These are phyloP conservation scores for Diarsia brunnea DNA, from an alignment of 2,888 invertebrate species.

Conservation along the genomic window DNA sequence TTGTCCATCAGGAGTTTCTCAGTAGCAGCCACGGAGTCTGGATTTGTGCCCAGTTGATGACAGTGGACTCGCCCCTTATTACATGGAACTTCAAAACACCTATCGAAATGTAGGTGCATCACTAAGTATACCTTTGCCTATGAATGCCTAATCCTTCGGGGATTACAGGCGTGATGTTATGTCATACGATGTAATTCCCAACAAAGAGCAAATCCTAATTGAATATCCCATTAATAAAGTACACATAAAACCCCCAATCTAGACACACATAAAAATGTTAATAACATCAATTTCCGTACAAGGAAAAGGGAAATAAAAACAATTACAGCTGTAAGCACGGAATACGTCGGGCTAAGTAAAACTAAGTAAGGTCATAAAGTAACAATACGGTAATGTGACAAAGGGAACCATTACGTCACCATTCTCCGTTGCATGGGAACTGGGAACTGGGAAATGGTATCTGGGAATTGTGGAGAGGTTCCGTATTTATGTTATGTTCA, in stretches of 20 bases:
- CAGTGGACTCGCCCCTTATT: no score
- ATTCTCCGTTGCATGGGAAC: constrained; percentile 12
- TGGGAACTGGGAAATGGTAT: neutral
- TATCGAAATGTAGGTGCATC: no score
- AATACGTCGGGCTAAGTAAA: constrained; percentile 61
- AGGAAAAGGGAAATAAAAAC: constrained; percentile 54
- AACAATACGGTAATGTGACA: constrained; percentile 64
- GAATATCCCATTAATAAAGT: constrained; percentile 11
- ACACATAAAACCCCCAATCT: constrained; percentile 18
- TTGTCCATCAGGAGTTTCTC: no score
- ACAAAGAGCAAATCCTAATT: constrained; percentile 15
- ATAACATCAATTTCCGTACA: constrained; percentile 47
- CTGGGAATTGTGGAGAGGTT: constrained; percentile 19
- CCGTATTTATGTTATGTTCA: neutral
- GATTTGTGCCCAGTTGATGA: no score
- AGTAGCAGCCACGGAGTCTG: no score
- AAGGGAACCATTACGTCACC: constrained; percentile 64
- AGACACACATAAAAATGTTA: constrained; percentile 44
- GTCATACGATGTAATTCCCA: neutral
- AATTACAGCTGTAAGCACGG: constrained; percentile 58
- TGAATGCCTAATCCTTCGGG: no score
- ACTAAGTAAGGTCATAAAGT: constrained; percentile 64
- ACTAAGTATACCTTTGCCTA: no score
- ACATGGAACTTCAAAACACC: no score
- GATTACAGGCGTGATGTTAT: no score